These are phyloP conservation scores for Nowickia ferox DNA, from an alignment of 2,888 invertebrate species.

Conservation along the genomic window DNA sequence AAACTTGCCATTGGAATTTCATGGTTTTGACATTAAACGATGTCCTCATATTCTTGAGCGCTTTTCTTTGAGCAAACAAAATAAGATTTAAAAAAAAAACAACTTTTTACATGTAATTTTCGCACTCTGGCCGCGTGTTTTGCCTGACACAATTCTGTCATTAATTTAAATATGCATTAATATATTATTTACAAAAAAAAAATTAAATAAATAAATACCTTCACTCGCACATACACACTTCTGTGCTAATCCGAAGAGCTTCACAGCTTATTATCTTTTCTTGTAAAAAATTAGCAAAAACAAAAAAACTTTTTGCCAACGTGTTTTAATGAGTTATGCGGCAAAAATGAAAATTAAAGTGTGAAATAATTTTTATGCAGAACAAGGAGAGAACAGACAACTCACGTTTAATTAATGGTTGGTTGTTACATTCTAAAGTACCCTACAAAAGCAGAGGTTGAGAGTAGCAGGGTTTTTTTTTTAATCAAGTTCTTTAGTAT, in stretches of 20 bases:
- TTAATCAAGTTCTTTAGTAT: no score
- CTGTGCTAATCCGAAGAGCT: slow-evolving; percentile 5
- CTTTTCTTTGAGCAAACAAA: neutral
- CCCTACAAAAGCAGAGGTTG: no score
- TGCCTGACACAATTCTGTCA: slow-evolving; percentile 35
- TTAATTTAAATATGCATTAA: slow-evolving; percentile 56
- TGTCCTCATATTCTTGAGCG: neutral
- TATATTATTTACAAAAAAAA: slow-evolving; percentile 16
- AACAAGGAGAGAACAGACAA: neutral
- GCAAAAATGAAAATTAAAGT: slow-evolving; percentile 21
- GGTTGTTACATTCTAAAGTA: no score
- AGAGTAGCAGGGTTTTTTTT: no score
- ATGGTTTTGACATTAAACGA: slow-evolving; percentile 18
- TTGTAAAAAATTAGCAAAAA: neutral
- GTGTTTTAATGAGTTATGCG: slow-evolving; percentile 4
- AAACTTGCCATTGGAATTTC: slow-evolving; percentile 3
- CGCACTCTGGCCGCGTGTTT: neutral
- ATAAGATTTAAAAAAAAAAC: neutral
- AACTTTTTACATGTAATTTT: slow-evolving; percentile 31
- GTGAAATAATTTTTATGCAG: slow-evolving; percentile 46
- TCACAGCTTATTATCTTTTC: slow-evolving; percentile 17
- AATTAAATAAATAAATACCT: no score
- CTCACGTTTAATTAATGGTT: neutral
- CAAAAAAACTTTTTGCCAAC: neutral
- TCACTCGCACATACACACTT: slow-evolving; percentile 27